Conservation (phyloP, 2,888 invertebrate genomes). For the Plagodis dolabraria region DNA sequence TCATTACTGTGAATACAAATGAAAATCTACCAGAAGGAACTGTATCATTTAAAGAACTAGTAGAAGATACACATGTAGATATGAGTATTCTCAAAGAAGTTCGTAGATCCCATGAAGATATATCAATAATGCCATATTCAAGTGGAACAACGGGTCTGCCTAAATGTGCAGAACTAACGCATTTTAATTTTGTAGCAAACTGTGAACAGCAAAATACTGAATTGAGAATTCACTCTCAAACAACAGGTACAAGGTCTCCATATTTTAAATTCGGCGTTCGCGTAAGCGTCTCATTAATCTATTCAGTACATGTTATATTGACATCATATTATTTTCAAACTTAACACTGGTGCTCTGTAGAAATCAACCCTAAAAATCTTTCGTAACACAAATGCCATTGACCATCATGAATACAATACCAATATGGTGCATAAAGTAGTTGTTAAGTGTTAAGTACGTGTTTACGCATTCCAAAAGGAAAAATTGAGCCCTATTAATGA, state of each 20-base stretch:
- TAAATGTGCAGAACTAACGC: conserved; percentile 89
- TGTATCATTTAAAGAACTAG: conserved; percentile 86
- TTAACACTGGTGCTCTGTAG: too few species aligned
- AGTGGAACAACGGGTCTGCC: conserved; percentile 94
- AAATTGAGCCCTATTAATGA: too few species aligned
- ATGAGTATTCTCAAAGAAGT: conserved; percentile 72
- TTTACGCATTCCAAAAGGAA: too few species aligned
- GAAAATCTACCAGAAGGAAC: conserved; percentile 73
- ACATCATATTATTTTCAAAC: too few species aligned
- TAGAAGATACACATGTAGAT: conserved; percentile 75
- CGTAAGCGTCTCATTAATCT: too few species aligned
- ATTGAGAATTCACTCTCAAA: conserved; percentile 50
- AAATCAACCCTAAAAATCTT: too few species aligned
- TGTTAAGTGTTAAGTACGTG: too few species aligned
- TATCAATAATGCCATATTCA: conserved; percentile 90
- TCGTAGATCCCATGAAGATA: conserved; percentile 76
- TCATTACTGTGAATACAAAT: conserved; percentile 67
- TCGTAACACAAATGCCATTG: too few species aligned
- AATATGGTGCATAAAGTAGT: too few species aligned
- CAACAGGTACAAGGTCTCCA: conserved; percentile 52
- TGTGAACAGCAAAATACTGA: conserved; percentile 63
- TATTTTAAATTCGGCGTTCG: background rate
- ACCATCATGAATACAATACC: too few species aligned
- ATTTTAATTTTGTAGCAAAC: conserved; percentile 83
- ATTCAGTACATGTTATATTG: too few species aligned